Evolutionary conservation across 2,113 vertebrate species (phyloP), one percentile per base, ranked within the genome.

Genomic region (Eurypyga helias): DNA sequence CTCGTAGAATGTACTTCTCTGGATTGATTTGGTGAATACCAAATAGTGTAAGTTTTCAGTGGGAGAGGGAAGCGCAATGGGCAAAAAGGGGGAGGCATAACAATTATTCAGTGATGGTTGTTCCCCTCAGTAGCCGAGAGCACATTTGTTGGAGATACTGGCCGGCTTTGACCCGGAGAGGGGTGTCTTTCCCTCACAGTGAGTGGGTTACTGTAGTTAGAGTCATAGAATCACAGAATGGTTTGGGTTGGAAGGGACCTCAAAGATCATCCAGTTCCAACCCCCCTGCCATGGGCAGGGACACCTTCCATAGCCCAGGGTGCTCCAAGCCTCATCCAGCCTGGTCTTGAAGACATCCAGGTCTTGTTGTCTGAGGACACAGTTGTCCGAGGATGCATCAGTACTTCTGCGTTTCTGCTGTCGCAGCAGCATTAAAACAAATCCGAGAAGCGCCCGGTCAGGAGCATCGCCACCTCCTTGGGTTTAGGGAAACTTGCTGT

Each of bases 401-500:
- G 33, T 16, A 2, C 25, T 81, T 17, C 38, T 54, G 72, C 2
- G 1, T 79, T 83, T 48, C 96, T 96, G 89, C 83, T 91, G 87
- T 81, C 87, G 81, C 7, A 85, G 80, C 96, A 78, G 67, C 84
- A 9, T 51, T 54, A 8, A 86, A 93, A 57, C 48, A 46, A 79
- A 87, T 89, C 86, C 79, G 88, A 61, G 82, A 93, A 90, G 67
- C 60, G 11, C 75, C 84, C 38, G 21, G 81, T 88, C 90, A 87
- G 94, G 93, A 93, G 16, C 83, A 9, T 13, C 57, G 87, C 84
- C 36, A 11, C 83, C 33, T 83, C 89, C 91, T 90, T 75, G 55
- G 52, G 25, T 89, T 72, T 81, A 69, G 94, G 95, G 93, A 36
- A 91, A 70, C 58, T 61, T 71, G 57, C 87, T 91, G 58, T 91